These are phyloP conservation scores for Operophtera brumata DNA, from an alignment of 2,888 invertebrate genomes.

Conservation along the genomic window DNA sequence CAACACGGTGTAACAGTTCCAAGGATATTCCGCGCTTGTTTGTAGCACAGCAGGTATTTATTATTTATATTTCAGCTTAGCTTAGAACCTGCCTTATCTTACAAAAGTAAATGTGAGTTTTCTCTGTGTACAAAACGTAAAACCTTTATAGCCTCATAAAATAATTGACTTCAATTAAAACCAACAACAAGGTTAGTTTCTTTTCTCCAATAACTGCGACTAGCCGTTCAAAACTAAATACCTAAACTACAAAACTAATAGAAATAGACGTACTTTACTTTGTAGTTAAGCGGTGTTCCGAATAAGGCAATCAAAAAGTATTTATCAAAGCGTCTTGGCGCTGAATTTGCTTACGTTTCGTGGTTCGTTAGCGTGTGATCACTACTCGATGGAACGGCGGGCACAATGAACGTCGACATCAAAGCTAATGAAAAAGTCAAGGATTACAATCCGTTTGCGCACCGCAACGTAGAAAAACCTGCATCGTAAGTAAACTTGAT, in stretches of 20 bases:
- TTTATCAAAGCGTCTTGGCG: conserved; percentile 1
- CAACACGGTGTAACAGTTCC: too few relatives aligned
- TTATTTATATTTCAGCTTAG: too few relatives aligned
- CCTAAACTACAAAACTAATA: too few relatives aligned
- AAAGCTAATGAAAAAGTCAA: conserved; percentile 27
- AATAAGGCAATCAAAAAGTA: conserved; percentile 7
- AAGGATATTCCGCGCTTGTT: too few relatives aligned
- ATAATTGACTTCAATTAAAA: conserved; percentile 29
- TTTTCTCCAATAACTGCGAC: too few relatives aligned
- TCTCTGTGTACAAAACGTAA: conserved; percentile 42
- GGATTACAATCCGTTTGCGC: conserved; percentile 69
- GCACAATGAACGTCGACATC: conserved; percentile 41
- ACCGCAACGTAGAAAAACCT: conserved; percentile 69
- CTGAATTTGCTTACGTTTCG: conserved; percentile 3
- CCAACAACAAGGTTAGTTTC: conserved; percentile 5
- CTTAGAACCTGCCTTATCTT: conserved; percentile 15
- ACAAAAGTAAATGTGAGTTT: conserved; percentile 35
- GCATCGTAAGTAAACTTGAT: conserved; percentile 66
- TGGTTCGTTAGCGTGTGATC: conserved; percentile 15
- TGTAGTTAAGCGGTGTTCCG: too few relatives aligned
- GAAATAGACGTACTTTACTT: too few relatives aligned
- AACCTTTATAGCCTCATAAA: conserved; percentile 38
- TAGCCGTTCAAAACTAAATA: too few relatives aligned
- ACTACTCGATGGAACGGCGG: conserved; percentile 25
- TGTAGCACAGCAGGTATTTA: too few relatives aligned